Evolutionary conservation across 2,888 invertebrate genomes (phyloP), one percentile per base, ranked within the genome.

Genomic region (Eumacrocentrus americanus): DNA sequence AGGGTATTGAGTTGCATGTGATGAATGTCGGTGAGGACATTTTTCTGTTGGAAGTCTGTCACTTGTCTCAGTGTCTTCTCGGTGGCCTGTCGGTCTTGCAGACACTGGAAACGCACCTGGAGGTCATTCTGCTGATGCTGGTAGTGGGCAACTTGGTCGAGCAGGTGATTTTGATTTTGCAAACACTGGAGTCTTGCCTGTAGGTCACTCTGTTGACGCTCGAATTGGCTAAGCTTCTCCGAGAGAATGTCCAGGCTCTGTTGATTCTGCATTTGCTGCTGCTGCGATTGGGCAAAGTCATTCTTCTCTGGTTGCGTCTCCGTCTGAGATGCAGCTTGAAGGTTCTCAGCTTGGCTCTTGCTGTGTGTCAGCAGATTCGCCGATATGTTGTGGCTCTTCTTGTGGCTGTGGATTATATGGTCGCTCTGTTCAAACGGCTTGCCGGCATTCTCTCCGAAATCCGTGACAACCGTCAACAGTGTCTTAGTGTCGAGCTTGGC

Each of bases 351-450:
- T 25, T 78, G 77, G 58, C 72, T 77, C 50, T 78, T 80, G 44
- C 72, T 75, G 38, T 76, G 74, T 2, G 74, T 73, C 14, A 77
- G 58, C 7, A 76, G 60, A 52, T 65, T 74, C 1, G 69, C 57
- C 0, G 72, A 64, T 2, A 63, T 40, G 18, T 72, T 74, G 20
- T 80, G 78, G 44, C 75, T 76, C 59, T 79, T 80, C 18, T 76
- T 74, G 54, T 79, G 78, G 48, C 79, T 79, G 55, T 81, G 80
- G 22, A 81, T 81, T 37, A 80, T 79, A 37, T 80, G 80, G 60
- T 80, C 80, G 0, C 74, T 70, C 25, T 79, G 78, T 4, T 79
- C 79, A 16, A 68, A 58, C 2, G 72, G 70, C 46, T 78, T 80
- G 4, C 51, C 58, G 0, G 70, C 47, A 34, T 51, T 60, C 2